Evolutionary conservation across 2,113 vertebrate genomes (phyloP).

Genomic region (Meriones unguiculatus): DNA sequence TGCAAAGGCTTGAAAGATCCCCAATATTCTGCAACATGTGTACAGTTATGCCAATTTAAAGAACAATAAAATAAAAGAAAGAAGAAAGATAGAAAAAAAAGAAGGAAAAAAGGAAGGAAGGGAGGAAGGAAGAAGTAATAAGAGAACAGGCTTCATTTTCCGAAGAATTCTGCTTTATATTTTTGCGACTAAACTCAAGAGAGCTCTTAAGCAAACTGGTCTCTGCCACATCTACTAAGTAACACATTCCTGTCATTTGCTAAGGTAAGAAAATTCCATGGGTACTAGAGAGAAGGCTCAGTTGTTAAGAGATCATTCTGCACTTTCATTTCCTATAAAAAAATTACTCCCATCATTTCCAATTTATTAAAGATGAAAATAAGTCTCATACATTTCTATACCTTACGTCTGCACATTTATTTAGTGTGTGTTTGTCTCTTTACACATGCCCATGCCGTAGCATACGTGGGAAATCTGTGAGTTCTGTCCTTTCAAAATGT

Average conservation of each 20-base stretch:
- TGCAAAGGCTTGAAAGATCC: background rate
- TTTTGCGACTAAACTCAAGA: constrained; percentile 36
- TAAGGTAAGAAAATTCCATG: background rate
- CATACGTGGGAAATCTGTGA: background rate
- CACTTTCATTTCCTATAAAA: background rate
- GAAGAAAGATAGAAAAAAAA: rapidly evolving
- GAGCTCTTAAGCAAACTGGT: background rate
- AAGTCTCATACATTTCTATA: background rate
- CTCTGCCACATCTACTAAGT: constrained; percentile 11
- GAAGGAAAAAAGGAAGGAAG: background rate
- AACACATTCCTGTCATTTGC: background rate
- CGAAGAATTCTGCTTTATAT: background rate
- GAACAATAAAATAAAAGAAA: background rate
- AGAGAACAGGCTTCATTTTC: background rate
- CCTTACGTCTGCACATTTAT: background rate
- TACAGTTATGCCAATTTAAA: background rate
- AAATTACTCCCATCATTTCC: constrained; percentile 24
- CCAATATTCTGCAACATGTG: too few relatives aligned
- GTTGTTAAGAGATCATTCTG: too few relatives aligned
- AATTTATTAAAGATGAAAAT: constrained; percentile 34
- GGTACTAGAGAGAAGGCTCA: background rate
- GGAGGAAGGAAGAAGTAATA: rapidly evolving
- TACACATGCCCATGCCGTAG: background rate
- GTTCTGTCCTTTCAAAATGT: background rate
- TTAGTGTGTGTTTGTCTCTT: background rate